Evolutionary conservation across 2,113 vertebrate genomes (phyloP), one percentile per base, ranked within the genome.

Genomic region (Dolichallabes microphthalmus): DNA sequence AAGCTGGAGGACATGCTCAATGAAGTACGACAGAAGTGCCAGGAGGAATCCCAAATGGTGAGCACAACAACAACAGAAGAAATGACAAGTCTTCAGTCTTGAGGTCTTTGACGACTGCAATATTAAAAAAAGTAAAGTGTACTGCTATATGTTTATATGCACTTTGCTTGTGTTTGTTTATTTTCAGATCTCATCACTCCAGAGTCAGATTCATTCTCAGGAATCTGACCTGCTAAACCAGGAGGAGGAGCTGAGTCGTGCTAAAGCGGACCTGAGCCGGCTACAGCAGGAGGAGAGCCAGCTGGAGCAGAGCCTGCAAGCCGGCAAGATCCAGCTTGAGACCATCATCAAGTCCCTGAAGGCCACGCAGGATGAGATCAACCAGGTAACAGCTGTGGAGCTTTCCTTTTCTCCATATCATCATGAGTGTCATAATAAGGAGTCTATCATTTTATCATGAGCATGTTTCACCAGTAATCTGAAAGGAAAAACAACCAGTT

Each of bases 1-100:
- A 99, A 98, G 83, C 92, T 99, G 66, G 96, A 98, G 45, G 98
- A 98, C 91, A 99, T 99, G 97, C 94, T 99, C 76, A 96, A 91
- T 0, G 97, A 99, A 2, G 96, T 98, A 0, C 91, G 95, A 86
- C 96, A 97, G 78, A 99, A 99, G 73, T 98, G 97, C 90, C 97
- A 98, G 90, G 98, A 99, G 4, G 98, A 99, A 91, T 97, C 96
- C 0, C 98, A 99, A 89, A 96, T 96, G 97, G 98, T 99, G 90
- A 95, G 96, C 0, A 2, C 50, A 66, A 45, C 58, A 27, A 17
- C 10, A 84, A 6, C 27, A 19, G 45, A 45, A 45, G 45, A 45
- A 45, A 45, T 57, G 19, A 32, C 27, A 11, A 78, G 32, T 11
- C 30, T 35, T 2, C 25, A 75, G 30, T 25, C 30, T 20, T 39